Evolutionary conservation across 2,113 vertebrate genomes (phyloP).

Genomic region (Puffinus mauretanicus): DNA sequence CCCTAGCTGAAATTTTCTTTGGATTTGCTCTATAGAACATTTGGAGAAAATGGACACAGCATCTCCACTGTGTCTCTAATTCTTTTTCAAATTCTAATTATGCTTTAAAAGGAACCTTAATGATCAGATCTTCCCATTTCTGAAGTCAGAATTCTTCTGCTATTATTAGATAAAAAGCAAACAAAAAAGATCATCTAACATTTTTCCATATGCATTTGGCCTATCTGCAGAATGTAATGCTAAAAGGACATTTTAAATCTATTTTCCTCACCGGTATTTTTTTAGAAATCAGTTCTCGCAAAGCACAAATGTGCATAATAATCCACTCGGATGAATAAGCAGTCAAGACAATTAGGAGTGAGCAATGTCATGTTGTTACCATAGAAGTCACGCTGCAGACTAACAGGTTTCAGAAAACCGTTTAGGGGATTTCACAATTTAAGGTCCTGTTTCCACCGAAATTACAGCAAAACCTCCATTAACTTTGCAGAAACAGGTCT

Average conservation of each 20-base stretch:
- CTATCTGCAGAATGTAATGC: not conserved
- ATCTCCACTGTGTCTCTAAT: not conserved
- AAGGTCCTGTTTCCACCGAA: not conserved
- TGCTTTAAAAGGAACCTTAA: not conserved
- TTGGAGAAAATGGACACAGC: not conserved
- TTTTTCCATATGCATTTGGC: not conserved
- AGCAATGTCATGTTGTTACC: not conserved
- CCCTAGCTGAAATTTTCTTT: not conserved
- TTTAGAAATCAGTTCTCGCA: constrained; percentile 2
- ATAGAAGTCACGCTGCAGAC: not conserved
- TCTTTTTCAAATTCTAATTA: not conserved
- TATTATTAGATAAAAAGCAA: not conserved
- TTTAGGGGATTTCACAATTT: not conserved
- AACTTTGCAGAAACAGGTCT: not conserved
- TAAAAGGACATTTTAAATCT: not conserved
- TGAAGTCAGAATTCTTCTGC: not conserved
- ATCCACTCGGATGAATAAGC: not conserved
- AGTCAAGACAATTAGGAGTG: not conserved
- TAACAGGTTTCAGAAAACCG: not conserved
- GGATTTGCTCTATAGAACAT: not conserved
- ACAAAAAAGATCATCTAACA: not conserved
- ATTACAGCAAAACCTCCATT: not conserved
- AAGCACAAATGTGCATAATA: not conserved
- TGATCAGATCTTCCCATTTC: not conserved
- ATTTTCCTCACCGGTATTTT: not conserved